Conservation (phyloP, 2,113 vertebrate species). For the Corvus hawaiiensis region DNA sequence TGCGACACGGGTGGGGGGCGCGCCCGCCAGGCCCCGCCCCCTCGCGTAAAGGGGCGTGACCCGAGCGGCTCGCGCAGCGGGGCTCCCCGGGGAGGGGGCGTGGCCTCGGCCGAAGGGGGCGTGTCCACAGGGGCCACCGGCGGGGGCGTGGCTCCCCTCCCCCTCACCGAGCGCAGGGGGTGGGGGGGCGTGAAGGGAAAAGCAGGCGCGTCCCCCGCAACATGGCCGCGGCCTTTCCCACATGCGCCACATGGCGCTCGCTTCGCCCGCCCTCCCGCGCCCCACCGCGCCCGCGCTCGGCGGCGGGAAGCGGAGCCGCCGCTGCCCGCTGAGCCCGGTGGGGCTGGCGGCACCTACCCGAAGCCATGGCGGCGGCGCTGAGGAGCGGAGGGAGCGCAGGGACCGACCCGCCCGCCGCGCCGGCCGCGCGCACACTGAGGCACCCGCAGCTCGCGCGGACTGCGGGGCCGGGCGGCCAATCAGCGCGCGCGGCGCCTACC, state of each 20-base stretch:
- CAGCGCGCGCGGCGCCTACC: neutral
- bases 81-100: neutral
- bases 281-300: neutral
- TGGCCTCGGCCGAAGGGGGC: neutral
- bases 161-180: neutral
- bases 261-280: neutral
- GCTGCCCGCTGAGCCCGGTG: neutral
- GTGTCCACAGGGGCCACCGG: neutral
- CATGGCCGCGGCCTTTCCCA: neutral
- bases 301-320: neutral
- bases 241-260: neutral
- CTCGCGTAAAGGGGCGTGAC: neutral
- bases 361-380: conserved; percentile 6
- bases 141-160: neutral
- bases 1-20: neutral
- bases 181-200: neutral
- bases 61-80: neutral
- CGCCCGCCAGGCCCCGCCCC: neutral
- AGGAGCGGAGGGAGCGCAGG: neutral
- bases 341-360: neutral
- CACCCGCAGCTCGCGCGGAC: conserved; percentile 33
- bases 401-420: neutral
- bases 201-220: neutral
- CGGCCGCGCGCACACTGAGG: neutral
- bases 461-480: conserved; percentile 21